A percentile compares a stretch with the other conserved stretches of the same genome.
Conservation (phyloP, 2,113 vertebrate genomes). For the Alexandromys fortis region DNA sequence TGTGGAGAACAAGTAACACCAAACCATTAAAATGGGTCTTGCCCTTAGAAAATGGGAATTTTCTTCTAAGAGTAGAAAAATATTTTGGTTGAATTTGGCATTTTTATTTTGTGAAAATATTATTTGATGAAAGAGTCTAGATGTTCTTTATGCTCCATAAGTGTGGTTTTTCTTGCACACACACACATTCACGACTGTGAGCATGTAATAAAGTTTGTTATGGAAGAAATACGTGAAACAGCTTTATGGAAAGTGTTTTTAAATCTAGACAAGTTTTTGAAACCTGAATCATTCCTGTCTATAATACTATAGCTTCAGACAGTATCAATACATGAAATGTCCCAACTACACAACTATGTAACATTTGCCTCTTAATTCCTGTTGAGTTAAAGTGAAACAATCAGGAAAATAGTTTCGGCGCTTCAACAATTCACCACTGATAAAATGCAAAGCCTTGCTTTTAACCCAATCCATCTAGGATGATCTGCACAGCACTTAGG, state of each 20-base stretch:
- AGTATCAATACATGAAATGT: neutral
- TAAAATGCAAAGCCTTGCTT: conserved; percentile 47
- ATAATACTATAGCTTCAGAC: neutral
- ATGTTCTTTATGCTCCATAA: neutral
- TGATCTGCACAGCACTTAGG: conserved; percentile 60
- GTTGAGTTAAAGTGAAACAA: conserved; percentile 45
- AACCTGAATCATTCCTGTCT: conserved; percentile 1
- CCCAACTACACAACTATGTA: neutral
- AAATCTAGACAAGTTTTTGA: neutral
- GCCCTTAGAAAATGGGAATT: neutral
- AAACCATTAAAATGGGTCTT: neutral
- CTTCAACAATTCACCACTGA: neutral
- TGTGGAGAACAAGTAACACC: conserved; percentile 40
- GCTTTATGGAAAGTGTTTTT: neutral
- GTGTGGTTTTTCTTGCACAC: neutral
- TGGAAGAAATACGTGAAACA: neutral
- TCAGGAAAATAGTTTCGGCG: neutral
- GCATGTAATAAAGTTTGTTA: neutral
- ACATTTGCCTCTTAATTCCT: conserved; percentile 2
- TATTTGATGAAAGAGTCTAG: neutral
- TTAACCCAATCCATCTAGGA: conserved; percentile 33
- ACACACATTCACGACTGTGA: neutral
- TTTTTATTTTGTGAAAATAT: neutral
- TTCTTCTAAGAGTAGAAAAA: neutral
- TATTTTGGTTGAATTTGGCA: neutral